Base-by-base conservation (phyloP, 2,888 invertebrate species). In the Frankliniella fusca region DNA sequence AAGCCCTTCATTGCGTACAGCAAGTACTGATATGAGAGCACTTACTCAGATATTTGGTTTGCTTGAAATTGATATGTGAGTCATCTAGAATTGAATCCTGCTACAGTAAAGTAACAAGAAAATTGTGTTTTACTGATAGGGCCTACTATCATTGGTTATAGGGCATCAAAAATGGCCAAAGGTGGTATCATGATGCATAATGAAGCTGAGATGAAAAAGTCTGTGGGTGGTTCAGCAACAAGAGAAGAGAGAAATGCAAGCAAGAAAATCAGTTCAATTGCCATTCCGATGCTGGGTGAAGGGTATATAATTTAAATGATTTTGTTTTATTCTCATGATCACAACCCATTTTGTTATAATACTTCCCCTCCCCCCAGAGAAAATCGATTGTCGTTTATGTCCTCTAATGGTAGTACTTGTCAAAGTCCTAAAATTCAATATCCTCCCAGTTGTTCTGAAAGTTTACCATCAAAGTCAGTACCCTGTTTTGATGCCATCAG, bases 121-220 rank as follows among this genome's bases (percentile, higher is more conserved):
- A 38, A 38, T 38, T 38, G 38, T 38, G 2, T 38, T 2, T 3
- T 38, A 5, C 38, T 38, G 38, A 38, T 38, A 38, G 5, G 38
- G 38, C 5, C 38, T 38, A 38, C 38, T 38, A 38, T 38, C 38
- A 15, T 12, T 76, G 70, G 8, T 76, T 27, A 0, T 27, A 76
- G 70, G 70, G 70, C 70, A n/a, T 76, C 70, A 9, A 76, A 76
- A 27, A 76, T 76, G 70, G 70, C 70, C n/a, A 76, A 76, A 76
- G 70, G 70, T 1, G 70, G 70, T 12, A 76, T 76, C 27, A 8
- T 76, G 9, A 5, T 76, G 70, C 70, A 76, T 11, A 70, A 70
- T 76, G 9, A 76, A 23, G 23, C 70, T 12, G 70, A 27, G 27
- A 76, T 76, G 70, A 76, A 12, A 10, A 76, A 38, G 38, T 38